These are phyloP conservation scores for Loxodonta africana DNA, from an alignment of 2,113 vertebrate genomes.

Conservation along the genomic window DNA sequence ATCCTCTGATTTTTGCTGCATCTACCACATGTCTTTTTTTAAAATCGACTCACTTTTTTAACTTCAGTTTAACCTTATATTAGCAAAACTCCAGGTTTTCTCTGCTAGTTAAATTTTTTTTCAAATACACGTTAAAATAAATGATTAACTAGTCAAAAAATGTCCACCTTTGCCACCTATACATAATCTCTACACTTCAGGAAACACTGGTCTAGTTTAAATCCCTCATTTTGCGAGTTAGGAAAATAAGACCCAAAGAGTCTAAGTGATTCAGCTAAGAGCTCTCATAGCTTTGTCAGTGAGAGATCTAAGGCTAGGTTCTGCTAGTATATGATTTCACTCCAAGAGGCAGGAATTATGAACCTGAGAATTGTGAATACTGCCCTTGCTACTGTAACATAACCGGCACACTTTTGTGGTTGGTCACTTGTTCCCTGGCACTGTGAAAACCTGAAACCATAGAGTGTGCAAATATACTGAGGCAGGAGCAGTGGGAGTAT, in stretches of 20 bases:
- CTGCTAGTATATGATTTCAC: background rate
- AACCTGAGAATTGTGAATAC: background rate
- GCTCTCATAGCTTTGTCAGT: background rate
- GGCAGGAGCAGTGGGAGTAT: background rate
- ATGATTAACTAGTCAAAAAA: background rate
- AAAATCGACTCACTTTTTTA: background rate
- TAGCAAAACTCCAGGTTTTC: slow-evolving; percentile 41
- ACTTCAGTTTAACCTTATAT: background rate
- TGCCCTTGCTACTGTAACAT: background rate
- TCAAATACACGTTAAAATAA: slow-evolving; percentile 29
- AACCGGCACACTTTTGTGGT: background rate
- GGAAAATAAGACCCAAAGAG: background rate
- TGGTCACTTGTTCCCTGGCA: background rate
- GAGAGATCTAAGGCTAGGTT: background rate
- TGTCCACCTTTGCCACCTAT: background rate
- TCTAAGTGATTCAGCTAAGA: background rate
- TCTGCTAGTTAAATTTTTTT: background rate
- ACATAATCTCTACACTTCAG: background rate
- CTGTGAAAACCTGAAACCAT: slow-evolving; percentile 31
- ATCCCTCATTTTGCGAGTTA: slow-evolving; percentile 25
- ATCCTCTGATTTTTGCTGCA: slow-evolving; percentile 21
- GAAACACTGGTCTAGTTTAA: background rate
- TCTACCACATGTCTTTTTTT: background rate
- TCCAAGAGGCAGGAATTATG: background rate
- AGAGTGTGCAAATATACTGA: background rate